Percentiles rank a stretch among this genome's conserved stretches.
Evolutionary conservation across 1,140 invertebrate genomes (phyloP).

Genomic region (Macrobrachium nipponense): DNA sequence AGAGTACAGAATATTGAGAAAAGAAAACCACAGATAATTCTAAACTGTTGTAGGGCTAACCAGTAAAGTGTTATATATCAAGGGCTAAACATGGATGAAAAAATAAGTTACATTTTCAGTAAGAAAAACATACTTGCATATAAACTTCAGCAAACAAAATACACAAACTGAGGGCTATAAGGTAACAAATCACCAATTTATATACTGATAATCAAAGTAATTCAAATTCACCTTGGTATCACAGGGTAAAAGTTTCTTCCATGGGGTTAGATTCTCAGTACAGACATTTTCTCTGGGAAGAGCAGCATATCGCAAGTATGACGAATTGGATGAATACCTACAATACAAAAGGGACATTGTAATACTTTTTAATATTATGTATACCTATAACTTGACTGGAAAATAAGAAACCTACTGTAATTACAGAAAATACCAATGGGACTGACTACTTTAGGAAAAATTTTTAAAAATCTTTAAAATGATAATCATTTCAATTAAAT

Average conservation of each 20-base stretch:
- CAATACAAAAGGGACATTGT: neutral
- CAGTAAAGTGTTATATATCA: too few species aligned
- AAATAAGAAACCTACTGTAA: slow-evolving; percentile 49
- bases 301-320: slow-evolving; percentile 81
- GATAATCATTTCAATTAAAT: too few species aligned
- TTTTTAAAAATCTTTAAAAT: neutral
- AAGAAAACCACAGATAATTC: too few species aligned
- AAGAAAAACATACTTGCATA: too few species aligned
- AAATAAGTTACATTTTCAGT: too few species aligned
- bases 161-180: too few species aligned
- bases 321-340: slow-evolving; percentile 62
- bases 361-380: neutral
- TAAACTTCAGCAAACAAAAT: too few species aligned
- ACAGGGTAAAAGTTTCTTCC: slow-evolving; percentile 96
- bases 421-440: neutral
- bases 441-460: neutral
- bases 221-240: slow-evolving; percentile 76
- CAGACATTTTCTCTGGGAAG: slow-evolving; percentile 96
- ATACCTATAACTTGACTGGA: slow-evolving; percentile 70
- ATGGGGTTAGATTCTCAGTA: slow-evolving; percentile 98
- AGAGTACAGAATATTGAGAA: too few species aligned
- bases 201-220: neutral
- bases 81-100: too few species aligned
- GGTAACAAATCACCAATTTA: too few species aligned
- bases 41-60: too few species aligned